phyloP scores from a whole-genome alignment of 2,797 vertebrate species.

The Spheniscus humboldti region DNA sequence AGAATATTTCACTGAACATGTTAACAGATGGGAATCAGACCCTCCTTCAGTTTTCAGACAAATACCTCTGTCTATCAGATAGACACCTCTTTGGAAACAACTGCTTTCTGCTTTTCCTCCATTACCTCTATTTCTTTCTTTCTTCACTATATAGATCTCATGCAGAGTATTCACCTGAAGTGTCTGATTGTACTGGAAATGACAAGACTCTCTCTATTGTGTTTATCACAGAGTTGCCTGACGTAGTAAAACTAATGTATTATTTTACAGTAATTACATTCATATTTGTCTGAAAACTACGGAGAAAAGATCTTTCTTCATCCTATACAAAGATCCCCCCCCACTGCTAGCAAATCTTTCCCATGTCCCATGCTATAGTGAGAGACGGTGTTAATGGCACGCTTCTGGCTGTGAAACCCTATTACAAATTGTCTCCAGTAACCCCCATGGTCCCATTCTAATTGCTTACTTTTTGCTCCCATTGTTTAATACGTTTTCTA shows the following conservation, averaged over 20 bases:
- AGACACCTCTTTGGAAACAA: not conserved
- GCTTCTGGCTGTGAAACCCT: not conserved
- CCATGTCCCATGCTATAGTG: not conserved
- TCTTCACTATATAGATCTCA: not conserved
- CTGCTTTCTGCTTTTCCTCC: not conserved
- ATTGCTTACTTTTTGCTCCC: not conserved
- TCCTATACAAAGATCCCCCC: not conserved
- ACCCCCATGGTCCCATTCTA: not conserved
- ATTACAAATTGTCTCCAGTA: not conserved
- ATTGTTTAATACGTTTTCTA: not conserved
- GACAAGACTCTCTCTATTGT: not conserved
- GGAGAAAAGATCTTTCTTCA: not conserved
- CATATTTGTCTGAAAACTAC: not conserved
- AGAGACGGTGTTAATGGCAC: not conserved
- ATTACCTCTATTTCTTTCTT: not conserved
- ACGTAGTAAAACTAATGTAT: not conserved
- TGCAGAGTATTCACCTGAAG: fast-evolving
- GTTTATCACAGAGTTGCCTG: not conserved
- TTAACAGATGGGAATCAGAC: not conserved
- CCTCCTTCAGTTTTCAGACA: not conserved
- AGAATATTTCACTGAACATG: not conserved
- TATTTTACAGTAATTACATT: not conserved
- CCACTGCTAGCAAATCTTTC: not conserved
- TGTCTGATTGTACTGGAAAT: not conserved
- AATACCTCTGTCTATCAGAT: not conserved